Evolutionary conservation across 2,113 vertebrate genomes (phyloP), one percentile per base, ranked within the genome.

Genomic region (Paraplagusia blochii): DNA sequence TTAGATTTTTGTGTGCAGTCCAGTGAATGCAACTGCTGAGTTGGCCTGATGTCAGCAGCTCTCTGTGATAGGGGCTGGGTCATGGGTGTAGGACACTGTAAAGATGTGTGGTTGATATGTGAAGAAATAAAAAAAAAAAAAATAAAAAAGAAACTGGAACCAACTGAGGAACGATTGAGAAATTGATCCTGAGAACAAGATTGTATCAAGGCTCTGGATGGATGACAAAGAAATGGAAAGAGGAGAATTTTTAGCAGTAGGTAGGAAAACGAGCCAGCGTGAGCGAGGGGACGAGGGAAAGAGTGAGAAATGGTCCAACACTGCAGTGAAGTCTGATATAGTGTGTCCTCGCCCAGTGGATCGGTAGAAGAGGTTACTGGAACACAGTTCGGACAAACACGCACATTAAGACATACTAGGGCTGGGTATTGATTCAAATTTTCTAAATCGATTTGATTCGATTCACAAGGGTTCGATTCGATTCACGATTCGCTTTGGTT

Each of bases 321-420:
- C 83, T 85, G 86, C 79, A 36, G 82, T 67, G 61, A 76, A 73
- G 77, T 85, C 77, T 81, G 81, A 87, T 85, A 84, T 86, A 85
- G 56, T 84, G 86, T 75, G 44, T 52, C 61, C 73, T 83, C 77
- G 71, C 69, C 79, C 80, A 78, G 44, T 80, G 66, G 66, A 83
- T 83, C 83, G 58, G 76, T 71, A 76, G 60, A 61, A 44, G 18
- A 63, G 72, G 74, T 78, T 68, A 77, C 68, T 68, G 64, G 59
- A 69, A 69, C 77, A 45, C 51, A 39, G 18, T 43, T 44, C 71
- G 43, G 17, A 19, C 45, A 56, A 15, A 22, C 39, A 59, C n/a
- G 45, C 52, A 50, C 13, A 52, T 52, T 50, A 56, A 49, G 22
- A 29, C 22, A 29, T 29, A n/a, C n/a, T n/a, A n/a, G n/a, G n/a